Evolutionary conservation across 2,797 vertebrate genomes (phyloP), one percentile per base, ranked within the genome.

Genomic region (Vultur gryphus): DNA sequence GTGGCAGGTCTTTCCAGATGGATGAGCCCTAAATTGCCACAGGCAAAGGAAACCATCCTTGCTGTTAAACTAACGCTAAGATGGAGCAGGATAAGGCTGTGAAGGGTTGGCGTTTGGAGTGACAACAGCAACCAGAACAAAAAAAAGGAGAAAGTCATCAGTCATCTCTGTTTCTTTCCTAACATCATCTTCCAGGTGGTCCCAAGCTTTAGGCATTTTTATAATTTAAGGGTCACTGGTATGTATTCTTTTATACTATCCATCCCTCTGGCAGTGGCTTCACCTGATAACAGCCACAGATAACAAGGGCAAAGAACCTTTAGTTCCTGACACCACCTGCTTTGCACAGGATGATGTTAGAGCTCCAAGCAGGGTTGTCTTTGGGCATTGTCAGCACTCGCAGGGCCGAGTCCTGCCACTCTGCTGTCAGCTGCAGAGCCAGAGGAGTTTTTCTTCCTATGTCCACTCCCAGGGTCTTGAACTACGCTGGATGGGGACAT

Each of bases 131-230:
- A 84, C 39, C 78, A 92, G 72, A 86, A 76, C 78, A 71, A 58
- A 67, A 55, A 77, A 78, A 15, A 59, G 41, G 41, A 90, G 25
- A 90, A 92, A 72, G 37, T 25, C 37, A 93, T 93, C 75, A 79
- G 48, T 95, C 84, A 67, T 37, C 77, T 78, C 64, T 59, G 31
- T n/a, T 90, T 80, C 59, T 85, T n/a, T 66, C 78, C 51, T 44
- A 77, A 67, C 69, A 86, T 37, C 84, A 29, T 26, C 75, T 93
- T 94, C 79, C 95, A 97, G 96, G 97, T 95, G 93, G 93, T 94
- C 96, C 46, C 15, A 28, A 71, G 78, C 87, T 89, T 83, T 7
- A 94, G 95, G 92, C 85, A 46, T 31, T 72, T 84, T 73, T 84
- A 39, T 76, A 71, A 92, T 93, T 87, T 67, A 87, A 88, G 76